phyloP scores from a whole-genome alignment of 2,888 invertebrate species.

The Yponomeuta cagnagella region DNA sequence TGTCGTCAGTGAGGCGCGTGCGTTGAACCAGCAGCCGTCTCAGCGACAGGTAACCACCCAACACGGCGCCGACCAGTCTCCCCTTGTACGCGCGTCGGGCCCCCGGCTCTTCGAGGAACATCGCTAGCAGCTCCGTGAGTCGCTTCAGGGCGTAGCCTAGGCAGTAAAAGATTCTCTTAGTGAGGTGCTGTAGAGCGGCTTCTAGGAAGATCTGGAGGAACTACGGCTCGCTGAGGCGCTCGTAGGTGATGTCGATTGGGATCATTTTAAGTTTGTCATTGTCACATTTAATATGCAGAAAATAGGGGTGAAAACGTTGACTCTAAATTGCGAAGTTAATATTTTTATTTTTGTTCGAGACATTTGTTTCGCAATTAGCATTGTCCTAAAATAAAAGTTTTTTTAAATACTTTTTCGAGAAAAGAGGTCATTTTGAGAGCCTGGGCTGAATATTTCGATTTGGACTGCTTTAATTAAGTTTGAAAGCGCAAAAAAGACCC shows the following conservation, averaged over 20 bases:
- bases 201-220: neutral
- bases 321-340: too few relatives aligned
- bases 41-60: constrained; percentile 95
- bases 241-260: neutral
- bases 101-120: constrained; percentile 90
- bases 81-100: constrained; percentile 94
- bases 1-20: constrained; percentile 95
- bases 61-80: constrained; percentile 89
- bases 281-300: neutral
- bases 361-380: too few relatives aligned
- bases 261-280: neutral
- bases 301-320: too few relatives aligned
- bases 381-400: too few relatives aligned
- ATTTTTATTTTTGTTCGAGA: too few relatives aligned
- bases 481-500: too few relatives aligned
- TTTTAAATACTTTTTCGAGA: too few relatives aligned
- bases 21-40: constrained; percentile 94
- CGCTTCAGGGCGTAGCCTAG: constrained; percentile 91
- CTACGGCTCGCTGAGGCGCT: neutral
- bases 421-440: too few relatives aligned
- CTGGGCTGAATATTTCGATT: too few relatives aligned
- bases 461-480: too few relatives aligned
- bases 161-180: neutral
- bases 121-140: constrained; percentile 89
- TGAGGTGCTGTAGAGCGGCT: neutral